A percentile compares a stretch with the other conserved stretches of the same genome.
These are phyloP conservation scores for Eilema sororculum DNA, from an alignment of 2,888 invertebrate genomes.

Conservation along the genomic window DNA sequence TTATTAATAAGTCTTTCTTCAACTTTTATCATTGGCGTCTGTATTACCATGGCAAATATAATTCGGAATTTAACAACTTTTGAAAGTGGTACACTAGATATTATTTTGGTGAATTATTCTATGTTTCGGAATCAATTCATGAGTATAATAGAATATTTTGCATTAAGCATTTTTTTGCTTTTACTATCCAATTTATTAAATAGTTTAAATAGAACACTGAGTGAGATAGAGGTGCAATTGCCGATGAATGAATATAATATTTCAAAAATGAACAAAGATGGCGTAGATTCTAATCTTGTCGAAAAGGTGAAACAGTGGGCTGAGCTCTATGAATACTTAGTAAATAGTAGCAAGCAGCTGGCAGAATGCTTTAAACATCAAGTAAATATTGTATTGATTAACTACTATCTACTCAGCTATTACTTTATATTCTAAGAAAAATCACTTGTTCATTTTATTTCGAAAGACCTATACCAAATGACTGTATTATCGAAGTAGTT, in stretches of 20 bases:
- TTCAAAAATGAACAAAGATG: too few species aligned
- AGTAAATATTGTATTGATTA: neutral
- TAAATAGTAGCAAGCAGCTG: slow-evolving; percentile 8
- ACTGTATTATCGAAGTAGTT: too few species aligned
- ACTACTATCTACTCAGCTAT: neutral
- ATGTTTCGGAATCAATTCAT: neutral
- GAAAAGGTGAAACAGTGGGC: slow-evolving; percentile 1
- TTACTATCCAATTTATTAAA: neutral
- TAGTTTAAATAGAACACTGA: neutral
- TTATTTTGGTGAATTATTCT: neutral
- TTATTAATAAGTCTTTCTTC: neutral
- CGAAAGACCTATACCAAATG: too few species aligned
- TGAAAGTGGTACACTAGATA: neutral
- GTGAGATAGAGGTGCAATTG: neutral
- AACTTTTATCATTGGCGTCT: neutral
- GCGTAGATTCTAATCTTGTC: neutral
- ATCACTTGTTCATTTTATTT: too few species aligned
- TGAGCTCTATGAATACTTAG: slow-evolving; percentile 2
- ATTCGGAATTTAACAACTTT: neutral
- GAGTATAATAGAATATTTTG: neutral
- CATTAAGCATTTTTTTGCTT: neutral
- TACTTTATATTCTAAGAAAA: neutral
- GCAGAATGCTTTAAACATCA: slow-evolving; percentile 6
- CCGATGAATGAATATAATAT: neutral
- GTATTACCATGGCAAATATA: too few species aligned